Evolutionary conservation across 1,140 invertebrate genomes (phyloP), one percentile per base, ranked within the genome.

Genomic region (Planococcus citri): DNA sequence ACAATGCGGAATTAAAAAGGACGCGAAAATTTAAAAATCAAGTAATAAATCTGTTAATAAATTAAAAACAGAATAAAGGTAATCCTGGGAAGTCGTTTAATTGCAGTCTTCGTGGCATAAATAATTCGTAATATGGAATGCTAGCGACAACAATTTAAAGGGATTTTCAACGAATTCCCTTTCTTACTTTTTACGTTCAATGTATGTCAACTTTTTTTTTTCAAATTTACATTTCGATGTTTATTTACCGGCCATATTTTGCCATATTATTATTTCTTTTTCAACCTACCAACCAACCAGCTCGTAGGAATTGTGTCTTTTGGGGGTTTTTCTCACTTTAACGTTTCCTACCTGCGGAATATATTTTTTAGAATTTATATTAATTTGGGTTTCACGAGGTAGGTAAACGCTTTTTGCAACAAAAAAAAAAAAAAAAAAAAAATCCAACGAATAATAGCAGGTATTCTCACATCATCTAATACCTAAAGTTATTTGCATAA

Each of bases 51-150:
- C 41, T 51, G 41, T 51, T 51, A 51, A 51, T 51, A 51, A 51
- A 51, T 51, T 51, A 51, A 51, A 51, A 51, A 51, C 41, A 51
- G 41, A 51, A 51, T 51, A 51, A 51, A 51, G 41, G 41, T 51
- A 51, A 51, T 51, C 41, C 41, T 17, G 41, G 12, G 41, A 51
- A 51, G 41, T 51, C 41, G 10, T 51, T 51, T 51, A 51, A 51
- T 51, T 51, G 41, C 41, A 51, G 10, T 51, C 41, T 17, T 17
- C n/a, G n/a, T 17, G 41, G 41, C 41, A 51, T 51, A 51, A 51
- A 51, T 51, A 51, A 51, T 51, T 51, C 41, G 41, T 51, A 51
- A 51, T 51, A 51, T 51, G 41, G 41, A 51, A 51, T 51, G 41
- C 41, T 3, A 51, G 41, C 41, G 41, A 51, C 41, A 51, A 14